Base-by-base conservation (phyloP, 2,113 vertebrate species). In the human (Homo sapiens) region DNA sequence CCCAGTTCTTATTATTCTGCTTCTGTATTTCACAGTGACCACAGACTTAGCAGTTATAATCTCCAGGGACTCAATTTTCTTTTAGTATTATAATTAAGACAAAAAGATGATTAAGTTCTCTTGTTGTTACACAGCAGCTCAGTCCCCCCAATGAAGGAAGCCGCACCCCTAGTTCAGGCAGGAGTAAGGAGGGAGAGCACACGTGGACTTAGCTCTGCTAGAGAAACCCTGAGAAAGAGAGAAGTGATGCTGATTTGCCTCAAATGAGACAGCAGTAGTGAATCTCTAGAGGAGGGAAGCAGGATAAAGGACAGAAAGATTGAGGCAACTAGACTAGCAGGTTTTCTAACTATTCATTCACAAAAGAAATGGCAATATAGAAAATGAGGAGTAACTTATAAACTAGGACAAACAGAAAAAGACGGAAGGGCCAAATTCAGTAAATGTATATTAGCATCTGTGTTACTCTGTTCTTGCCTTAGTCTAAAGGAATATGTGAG, bases 31-130 rank as follows among this genome's bases (percentile, higher is more conserved):
- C 57, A 87, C 75, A 59, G 50, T n/a, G 66, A 81, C 59, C 32
- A 92, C n/a, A 35, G 23, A n/a, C 48, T 92, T 89, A 57, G 23
- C 35, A 72, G 35, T 76, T 40, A 78, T 1, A 48, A 75, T 55
- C n/a, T 55, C 20, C 3, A 52, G 55, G 35, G 35, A 18, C 66
- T 93, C 48, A 30, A 27, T 38, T 50, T 18, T 57, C 25, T 59
- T 79, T 75, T 72, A 40, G 40, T 86, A 84, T 76, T 27, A 94
- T 83, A 91, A 23, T 88, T 43, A 90, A 91, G 89, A 86, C 30
- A 68, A 59, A 50, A 35, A 88, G 32, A 38, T 83, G 23, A 32
- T 38, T 27, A 86, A 55, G 75, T 30, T 61, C 48, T 66, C 66
- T 11, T 20, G 16, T 25, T 38, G 61, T 8, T 64, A 30, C 14